Evolutionary conservation across 2,888 invertebrate species (phyloP).

Genomic region (Chalcis sispes): DNA sequence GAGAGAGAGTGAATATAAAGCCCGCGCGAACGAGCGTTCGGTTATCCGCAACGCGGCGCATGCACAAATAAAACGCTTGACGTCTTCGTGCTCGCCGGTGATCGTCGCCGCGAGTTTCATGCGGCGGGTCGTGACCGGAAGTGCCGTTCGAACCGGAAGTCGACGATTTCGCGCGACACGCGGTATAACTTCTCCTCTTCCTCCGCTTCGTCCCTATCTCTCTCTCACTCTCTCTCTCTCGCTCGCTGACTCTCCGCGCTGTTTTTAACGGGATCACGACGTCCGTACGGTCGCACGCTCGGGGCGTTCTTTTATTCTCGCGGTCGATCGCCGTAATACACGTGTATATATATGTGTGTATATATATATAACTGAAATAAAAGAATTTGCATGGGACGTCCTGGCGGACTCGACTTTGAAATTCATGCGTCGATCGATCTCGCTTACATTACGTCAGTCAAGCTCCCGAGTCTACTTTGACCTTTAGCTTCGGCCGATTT

Average conservation of each 20-base stretch:
- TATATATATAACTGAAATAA: not conserved
- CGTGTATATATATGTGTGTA: not conserved
- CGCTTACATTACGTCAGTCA: no score
- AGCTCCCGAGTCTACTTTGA: no score
- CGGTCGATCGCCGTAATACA: slow-evolving; percentile 4
- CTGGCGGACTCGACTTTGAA: not conserved
- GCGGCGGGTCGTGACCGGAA: slow-evolving; percentile 73
- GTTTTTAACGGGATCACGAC: slow-evolving; percentile 68
- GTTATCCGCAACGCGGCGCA: slow-evolving; percentile 56
- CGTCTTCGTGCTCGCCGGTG: slow-evolving; percentile 49
- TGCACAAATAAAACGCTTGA: slow-evolving; percentile 58
- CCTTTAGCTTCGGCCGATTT: no score
- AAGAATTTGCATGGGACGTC: slow-evolving; percentile 12
- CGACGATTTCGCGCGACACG: slow-evolving; percentile 62
- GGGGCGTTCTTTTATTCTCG: slow-evolving; percentile 55
- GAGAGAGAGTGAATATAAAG: slow-evolving; percentile 49
- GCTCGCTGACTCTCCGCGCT: slow-evolving; percentile 14
- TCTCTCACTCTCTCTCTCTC: slow-evolving; percentile 48
- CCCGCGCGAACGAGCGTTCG: slow-evolving; percentile 46
- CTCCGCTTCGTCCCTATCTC: not conserved
- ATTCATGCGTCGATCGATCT: not conserved
- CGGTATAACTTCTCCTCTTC: not conserved
- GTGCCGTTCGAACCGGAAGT: slow-evolving; percentile 65
- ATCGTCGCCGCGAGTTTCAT: slow-evolving; percentile 61
- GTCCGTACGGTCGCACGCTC: slow-evolving; percentile 58